Base-by-base conservation (phyloP, 2,113 vertebrate genomes). In the Petrocephalus zakoni region DNA sequence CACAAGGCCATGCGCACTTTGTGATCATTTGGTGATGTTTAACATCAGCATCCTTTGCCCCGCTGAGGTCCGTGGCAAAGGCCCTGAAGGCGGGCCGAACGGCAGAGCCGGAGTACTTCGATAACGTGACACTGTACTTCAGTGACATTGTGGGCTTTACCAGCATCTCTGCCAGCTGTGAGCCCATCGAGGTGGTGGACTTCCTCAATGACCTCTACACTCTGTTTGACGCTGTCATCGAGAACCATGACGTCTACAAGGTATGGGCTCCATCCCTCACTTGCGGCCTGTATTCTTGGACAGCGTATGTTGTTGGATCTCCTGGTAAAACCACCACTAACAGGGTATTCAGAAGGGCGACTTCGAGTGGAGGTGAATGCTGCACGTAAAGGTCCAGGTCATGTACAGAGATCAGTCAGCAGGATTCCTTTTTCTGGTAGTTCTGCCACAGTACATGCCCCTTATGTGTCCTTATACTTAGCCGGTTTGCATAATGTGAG, bases 151-250 rank as follows among this genome's bases (percentile, higher is more conserved):
- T 68, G 25, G 61, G 61, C 61, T 68, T 68, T n/a, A 68, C 92
- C 47, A 90, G 90, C 25, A 93, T 93, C 93, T 96, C 96, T 2
- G 96, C 96, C 88, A 93, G 95, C 92, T 96, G 96, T 0, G 95
- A 97, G 53, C 96, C 96, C 58, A 97, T 96, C 7, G 95, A 97
- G 85, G 96, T 97, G 92, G 96, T 97, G 3, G 93, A 96, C 93
- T 94, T 96, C n/a, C 95, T 97, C 87, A 96, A 96, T 2, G 94
- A 96, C 91, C 95, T 97, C 55, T 97, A 97, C 92, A 96, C 95
- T 0, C 85, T 96, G 13, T 97, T 97, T 22, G 96, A 97, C 42
- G 96, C 95, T 42, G 94, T 97, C 88, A 95, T 97, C 17, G 93
- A 94, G 88, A 94, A 95, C 90, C 96, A 96, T 2, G 96, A 97